Percentiles rank a stretch among this genome's conserved stretches.
phyloP scores from a whole-genome alignment of 1,140 invertebrate species.

The Thrips palmi region DNA sequence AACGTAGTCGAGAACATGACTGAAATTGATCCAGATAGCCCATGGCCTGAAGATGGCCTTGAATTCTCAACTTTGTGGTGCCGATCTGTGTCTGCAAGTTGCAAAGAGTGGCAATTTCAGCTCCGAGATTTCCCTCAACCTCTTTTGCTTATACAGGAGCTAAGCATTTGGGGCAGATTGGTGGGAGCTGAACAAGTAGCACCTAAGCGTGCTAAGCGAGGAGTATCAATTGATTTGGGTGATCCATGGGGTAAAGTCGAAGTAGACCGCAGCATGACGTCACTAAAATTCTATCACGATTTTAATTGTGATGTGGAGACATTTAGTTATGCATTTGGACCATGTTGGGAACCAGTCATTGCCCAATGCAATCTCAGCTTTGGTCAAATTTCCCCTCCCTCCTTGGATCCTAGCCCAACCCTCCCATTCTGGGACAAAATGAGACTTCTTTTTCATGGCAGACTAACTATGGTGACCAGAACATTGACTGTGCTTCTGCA shows the following conservation, averaged over 20 bases:
- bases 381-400: conserved; percentile 69
- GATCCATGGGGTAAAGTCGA: conserved; percentile 51
- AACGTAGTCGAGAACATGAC: conserved; percentile 53
- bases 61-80: conserved; percentile 91
- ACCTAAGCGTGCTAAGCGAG: conserved; percentile 54
- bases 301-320: conserved; percentile 84
- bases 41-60: conserved; percentile 77
- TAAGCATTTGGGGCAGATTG: conserved; percentile 76
- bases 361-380: conserved; percentile 86
- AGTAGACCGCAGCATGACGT: conserved; percentile 74
- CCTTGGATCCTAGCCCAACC: conserved; percentile 80
- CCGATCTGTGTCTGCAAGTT: conserved; percentile 58
- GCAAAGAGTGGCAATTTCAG: conserved; percentile 68
- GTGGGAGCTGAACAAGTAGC: conserved; percentile 78
- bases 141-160: conserved; percentile 59
- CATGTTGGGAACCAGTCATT: conserved; percentile 96
- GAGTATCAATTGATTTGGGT: conserved; percentile 49
- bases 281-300: conserved; percentile 95
- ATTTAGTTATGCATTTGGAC: conserved; percentile 84
- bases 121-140: conserved; percentile 94
- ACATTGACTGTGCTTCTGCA: conserved; percentile 78
- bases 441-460: conserved; percentile 77
- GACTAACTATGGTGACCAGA: conserved; percentile 68
- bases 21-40: conserved; percentile 67
- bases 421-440: conserved; percentile 97